Base-by-base conservation (phyloP, 2,888 invertebrate species). In the Empis livida region DNA sequence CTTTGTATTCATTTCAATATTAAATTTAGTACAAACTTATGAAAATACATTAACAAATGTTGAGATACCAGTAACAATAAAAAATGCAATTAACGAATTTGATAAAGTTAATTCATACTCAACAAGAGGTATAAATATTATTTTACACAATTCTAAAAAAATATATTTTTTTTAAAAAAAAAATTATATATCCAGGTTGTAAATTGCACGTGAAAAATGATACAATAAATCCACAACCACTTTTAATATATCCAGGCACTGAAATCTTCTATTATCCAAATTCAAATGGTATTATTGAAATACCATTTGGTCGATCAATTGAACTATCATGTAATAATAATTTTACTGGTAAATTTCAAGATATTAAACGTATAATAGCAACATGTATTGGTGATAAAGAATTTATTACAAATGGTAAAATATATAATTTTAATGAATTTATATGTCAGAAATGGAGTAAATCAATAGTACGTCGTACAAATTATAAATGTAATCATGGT, bases 151-250 rank as follows among this genome's bases (percentile, higher is more conserved):
- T 8, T 27, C n/a, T n/a, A n/a, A n/a, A n/a, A n/a, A 20, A 20
- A 20, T 20, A 5, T 5, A 20, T 20, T 20, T 20, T 20, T 20
- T 27, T 8, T 4, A 27, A 27, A 8, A 27, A 27, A 8, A 20
- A 8, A 27, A 27, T 27, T 27, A 8, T 27, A 8, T 27, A 5
- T 27, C 2, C 9, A 17, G 17, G 10, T 17, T 39, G 39, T 39
- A 17, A 17, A 17, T 17, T 39, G 5, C 10, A 39, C 13, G 14
- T 39, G 3, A 14, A 39, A 39, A 39, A 39, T 39, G 11, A 17
- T 17, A 17, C 17, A 17, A 11, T 39, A 23, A 72, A 77, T 52
- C 79, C 79, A 0, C 78, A 79, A 54, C 79, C 80, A 0, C 64
- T 81, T 14, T 71, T 77, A 50, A 60, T 80, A 1, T 65, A 63